A percentile compares a stretch with the other conserved stretches of the same genome.
phyloP scores from a whole-genome alignment of 2,888 invertebrate species.

The Stenodema calcarata region DNA sequence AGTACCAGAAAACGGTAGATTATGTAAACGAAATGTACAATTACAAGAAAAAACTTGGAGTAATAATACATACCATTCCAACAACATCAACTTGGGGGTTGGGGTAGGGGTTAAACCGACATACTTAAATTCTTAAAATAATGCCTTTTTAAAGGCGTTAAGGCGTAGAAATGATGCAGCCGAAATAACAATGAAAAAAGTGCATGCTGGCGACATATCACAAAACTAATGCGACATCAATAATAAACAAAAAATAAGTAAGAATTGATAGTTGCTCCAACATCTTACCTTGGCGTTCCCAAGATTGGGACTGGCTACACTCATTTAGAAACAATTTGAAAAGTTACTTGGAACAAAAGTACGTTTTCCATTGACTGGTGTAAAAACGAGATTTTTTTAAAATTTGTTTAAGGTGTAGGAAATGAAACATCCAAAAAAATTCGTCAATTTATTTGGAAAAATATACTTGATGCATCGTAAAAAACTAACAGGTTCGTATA shows the following conservation, averaged over 20 bases:
- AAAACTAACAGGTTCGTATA: background rate
- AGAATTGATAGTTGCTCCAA: background rate
- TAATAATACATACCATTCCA: conserved; percentile 39
- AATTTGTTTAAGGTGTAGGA: background rate
- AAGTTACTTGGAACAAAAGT: background rate
- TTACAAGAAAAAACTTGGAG: background rate
- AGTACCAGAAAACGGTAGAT: background rate
- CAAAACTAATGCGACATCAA: background rate
- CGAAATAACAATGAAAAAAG: background rate
- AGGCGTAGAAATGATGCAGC: background rate
- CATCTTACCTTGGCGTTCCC: background rate
- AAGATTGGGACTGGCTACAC: conserved; percentile 40
- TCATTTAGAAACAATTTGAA: conserved; percentile 38
- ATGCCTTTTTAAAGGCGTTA: no score
- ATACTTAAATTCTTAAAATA: background rate
- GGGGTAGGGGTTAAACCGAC: background rate
- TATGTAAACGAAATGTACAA: background rate
- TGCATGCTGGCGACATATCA: background rate
- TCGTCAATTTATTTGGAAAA: background rate
- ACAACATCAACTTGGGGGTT: conserved; percentile 29
- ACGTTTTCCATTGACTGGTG: background rate
- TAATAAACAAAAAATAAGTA: background rate
- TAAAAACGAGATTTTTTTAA: background rate
- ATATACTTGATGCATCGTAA: background rate
- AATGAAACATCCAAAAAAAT: no score